Base-by-base conservation (phyloP, 2,888 invertebrate species). In the Molorchus minor region DNA sequence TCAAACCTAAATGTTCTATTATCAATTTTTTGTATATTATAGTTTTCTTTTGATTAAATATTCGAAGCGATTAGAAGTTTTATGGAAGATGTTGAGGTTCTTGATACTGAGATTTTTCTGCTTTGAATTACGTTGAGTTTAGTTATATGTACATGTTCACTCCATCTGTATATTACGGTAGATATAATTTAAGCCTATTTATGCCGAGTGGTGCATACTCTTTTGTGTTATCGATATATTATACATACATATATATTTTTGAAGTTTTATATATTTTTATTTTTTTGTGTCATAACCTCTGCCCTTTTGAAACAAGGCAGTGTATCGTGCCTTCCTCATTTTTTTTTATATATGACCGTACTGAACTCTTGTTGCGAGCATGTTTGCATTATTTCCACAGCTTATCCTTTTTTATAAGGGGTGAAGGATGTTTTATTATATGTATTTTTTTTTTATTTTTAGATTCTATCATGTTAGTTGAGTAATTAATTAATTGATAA, bases 321-420 rank as follows among this genome's bases (percentile, higher is more conserved):
- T 77, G 77, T 76, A 75, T 71, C 73, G 79, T 79, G 79, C 79
- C 79, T 79, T 79, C 75, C 75, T 78, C 72, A 10, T 10, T 33
- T 33, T 33, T 33, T 72, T 56, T 77, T 76, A 76, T 75, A 73
- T 73, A 75, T 70, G 74, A 76, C 76, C 74, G 75, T 76, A 77
- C 75, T 75, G 73, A 71, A 72, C 71, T 74, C 68, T 67, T 64
- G 62, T 68, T 61, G 21, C 25, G 29, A 30, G 30, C 44, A 40
- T 53, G 21, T 36, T 25, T 45, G 38, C 51, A 20, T 58, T 56
- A 61, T 67, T 64, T 64, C 56, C 58, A 47, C 51, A 52, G 62
- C 64, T 67, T 66, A 65, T 68, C 62, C 58, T 64, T 43, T 41
- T 38, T 47, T 53, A 44, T 56, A 67, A 58, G 65, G 60, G 68